Conservation (phyloP, 1,140 invertebrate genomes). For the Ptiloglossa arizonensis region DNA sequence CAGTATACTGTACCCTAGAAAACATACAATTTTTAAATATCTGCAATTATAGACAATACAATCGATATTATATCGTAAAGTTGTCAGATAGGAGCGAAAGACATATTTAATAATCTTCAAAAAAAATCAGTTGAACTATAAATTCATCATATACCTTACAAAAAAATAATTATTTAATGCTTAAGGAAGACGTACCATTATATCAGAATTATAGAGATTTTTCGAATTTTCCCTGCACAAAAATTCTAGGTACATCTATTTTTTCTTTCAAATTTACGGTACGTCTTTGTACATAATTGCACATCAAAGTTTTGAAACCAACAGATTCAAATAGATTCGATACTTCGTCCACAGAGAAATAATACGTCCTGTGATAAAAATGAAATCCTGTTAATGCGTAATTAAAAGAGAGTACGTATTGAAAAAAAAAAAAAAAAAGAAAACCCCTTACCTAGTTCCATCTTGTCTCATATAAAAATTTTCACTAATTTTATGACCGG, state of each 20-base stretch:
- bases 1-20: too few relatives aligned
- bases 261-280: conserved; percentile 96
- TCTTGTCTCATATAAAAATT: conserved; percentile 99
- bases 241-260: conserved; percentile 93
- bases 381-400: conserved; percentile 10
- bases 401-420: conserved; percentile 1
- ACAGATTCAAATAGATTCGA: conserved; percentile 83
- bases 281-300: conserved; percentile 91
- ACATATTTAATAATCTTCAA: conserved; percentile 72
- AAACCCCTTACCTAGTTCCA: conserved; percentile 91
- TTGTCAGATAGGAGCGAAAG: conserved; percentile 82
- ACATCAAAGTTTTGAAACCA: conserved; percentile 87
- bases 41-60: too few relatives aligned
- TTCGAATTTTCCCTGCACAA: conserved; percentile 94
- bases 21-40: too few relatives aligned
- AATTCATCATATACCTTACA: conserved; percentile 70
- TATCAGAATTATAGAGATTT: conserved; percentile 79
- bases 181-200: conserved; percentile 12
- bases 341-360: conserved; percentile 89
- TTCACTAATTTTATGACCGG: conserved; percentile 95
- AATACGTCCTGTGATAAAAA: conserved; percentile 87
- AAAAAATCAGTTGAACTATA: conserved; percentile 75
- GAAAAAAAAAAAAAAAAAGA: conserved; percentile 1
- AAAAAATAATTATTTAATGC: conserved; percentile 17
- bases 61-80: too few relatives aligned